These are phyloP conservation scores for Aix galericulata DNA, from an alignment of 2,113 vertebrate genomes.

Conservation along the genomic window DNA sequence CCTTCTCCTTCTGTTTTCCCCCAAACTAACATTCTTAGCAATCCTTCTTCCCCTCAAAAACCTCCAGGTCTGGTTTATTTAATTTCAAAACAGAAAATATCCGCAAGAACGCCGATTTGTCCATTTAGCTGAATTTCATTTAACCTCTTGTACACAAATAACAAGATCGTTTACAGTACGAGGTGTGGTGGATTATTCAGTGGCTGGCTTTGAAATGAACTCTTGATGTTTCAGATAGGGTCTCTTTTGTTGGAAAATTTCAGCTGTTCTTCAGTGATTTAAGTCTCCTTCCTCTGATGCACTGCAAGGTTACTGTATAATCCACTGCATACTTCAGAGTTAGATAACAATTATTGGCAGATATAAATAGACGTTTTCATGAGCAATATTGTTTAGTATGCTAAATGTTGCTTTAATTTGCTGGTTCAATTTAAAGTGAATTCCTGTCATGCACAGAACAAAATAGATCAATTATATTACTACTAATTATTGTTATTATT, in stretches of 20 bases:
- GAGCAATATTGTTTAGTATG: conserved; percentile 55
- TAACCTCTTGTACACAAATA: neutral
- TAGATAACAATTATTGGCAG: conserved; percentile 63
- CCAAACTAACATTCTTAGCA: neutral
- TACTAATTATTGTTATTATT: conserved; percentile 72
- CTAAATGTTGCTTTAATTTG: conserved; percentile 62
- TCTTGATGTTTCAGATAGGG: neutral
- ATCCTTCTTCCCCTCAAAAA: neutral
- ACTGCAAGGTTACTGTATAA: conserved; percentile 14
- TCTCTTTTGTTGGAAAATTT: neutral
- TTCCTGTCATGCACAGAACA: conserved; percentile 62
- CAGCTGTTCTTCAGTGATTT: neutral
- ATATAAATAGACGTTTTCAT: conserved; percentile 66
- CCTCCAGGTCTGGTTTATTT: neutral
- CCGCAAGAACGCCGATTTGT: neutral
- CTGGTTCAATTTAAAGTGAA: conserved; percentile 53
- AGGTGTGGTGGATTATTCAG: neutral
- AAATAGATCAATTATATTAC: conserved; percentile 68
- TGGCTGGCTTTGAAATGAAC: neutral
- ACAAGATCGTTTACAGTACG: fast-evolving
- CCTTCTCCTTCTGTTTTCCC: neutral
- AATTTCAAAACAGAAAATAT: neutral
- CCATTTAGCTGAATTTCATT: neutral
- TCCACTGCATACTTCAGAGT: neutral
- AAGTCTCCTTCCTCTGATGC: neutral